phyloP scores from a whole-genome alignment of 2,888 invertebrate species.

The Apodemia duryi region DNA sequence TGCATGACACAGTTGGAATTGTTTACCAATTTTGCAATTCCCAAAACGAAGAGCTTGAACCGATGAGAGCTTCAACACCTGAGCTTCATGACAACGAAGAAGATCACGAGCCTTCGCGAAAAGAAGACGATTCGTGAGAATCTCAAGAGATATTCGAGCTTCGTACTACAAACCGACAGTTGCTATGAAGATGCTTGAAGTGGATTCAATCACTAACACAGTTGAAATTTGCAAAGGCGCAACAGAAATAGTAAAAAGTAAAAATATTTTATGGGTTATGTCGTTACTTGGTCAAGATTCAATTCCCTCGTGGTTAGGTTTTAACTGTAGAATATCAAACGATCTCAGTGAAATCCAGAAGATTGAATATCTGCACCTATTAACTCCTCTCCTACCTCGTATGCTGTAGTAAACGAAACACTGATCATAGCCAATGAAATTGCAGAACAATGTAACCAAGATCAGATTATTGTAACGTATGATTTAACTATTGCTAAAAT shows the following conservation, averaged over 20 bases:
- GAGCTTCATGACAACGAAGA: not conserved
- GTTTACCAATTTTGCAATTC: not conserved
- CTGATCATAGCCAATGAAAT: too few relatives aligned
- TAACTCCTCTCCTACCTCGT: too few relatives aligned
- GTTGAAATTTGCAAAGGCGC: slow-evolving; percentile 7
- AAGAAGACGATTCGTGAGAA: not conserved
- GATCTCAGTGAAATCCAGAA: too few relatives aligned
- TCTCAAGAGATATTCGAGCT: not conserved
- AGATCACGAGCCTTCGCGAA: not conserved
- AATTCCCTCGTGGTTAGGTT: not conserved
- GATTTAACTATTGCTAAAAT: not conserved
- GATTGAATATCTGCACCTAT: too few relatives aligned
- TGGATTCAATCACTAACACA: too few relatives aligned
- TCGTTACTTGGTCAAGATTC: slow-evolving; percentile 30
- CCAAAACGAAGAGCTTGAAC: not conserved
- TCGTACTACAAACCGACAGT: not conserved
- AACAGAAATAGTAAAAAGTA: slow-evolving; percentile 32
- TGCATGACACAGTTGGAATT: not conserved
- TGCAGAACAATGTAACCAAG: not conserved
- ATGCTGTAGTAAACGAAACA: too few relatives aligned
- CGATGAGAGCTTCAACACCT: not conserved
- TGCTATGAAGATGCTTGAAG: too few relatives aligned
- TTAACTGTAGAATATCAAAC: too few relatives aligned
- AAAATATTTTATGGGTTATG: slow-evolving; percentile 31
- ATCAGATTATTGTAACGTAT: not conserved